Base-by-base conservation (phyloP, 2,888 invertebrate genomes). In the Eulithis testata region DNA sequence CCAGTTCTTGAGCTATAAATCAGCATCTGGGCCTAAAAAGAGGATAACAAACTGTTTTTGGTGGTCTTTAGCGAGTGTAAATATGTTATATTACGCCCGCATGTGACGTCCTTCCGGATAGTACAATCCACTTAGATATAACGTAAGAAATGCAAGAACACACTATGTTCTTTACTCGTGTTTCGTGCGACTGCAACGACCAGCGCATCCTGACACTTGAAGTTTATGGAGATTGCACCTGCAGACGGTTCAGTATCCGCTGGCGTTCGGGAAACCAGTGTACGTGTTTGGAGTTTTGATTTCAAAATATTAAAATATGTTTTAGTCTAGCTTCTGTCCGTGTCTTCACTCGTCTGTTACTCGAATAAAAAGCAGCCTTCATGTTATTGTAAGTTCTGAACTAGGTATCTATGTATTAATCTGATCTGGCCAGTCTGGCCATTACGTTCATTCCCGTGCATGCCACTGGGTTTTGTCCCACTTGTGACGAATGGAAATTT, bases 91-190 rank as follows among this genome's bases (percentile, higher is more conserved):
- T 31, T 31, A 31, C 31, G 31, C 31, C 31, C 31, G 31, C 31
- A 31, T 31, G 3, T 31, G 31, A 31, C 31, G 31, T 31, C 31
- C 31, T 31, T 31, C 31, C 31, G 31, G 6, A 31, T 31, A 31
- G 31, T 31, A 40, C 40, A 80, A 79, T 79, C 74, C 70, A 79
- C 71, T 71, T 60, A 72, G 79, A 81, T 79, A 78, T 77, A 66
- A 78, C 79, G 79, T 74, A 60, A 78, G 75, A 72, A 75, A 68
- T 63, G 66, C 65, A 69, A 57, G 53, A 54, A 45, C 54, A 60
- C 44, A 73, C 72, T 72, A 68, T 74, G 73, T 47, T 73, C 74
- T 69, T 72, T 74, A 71, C 71, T 70, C 31, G 55, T 11, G 4
- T 31, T 27, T 76, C 74, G 70, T 72, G 78, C 73, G 72, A 72